These are phyloP conservation scores for Drosophila prolongata DNA, from an alignment of 2,888 invertebrate species.

Conservation along the genomic window DNA sequence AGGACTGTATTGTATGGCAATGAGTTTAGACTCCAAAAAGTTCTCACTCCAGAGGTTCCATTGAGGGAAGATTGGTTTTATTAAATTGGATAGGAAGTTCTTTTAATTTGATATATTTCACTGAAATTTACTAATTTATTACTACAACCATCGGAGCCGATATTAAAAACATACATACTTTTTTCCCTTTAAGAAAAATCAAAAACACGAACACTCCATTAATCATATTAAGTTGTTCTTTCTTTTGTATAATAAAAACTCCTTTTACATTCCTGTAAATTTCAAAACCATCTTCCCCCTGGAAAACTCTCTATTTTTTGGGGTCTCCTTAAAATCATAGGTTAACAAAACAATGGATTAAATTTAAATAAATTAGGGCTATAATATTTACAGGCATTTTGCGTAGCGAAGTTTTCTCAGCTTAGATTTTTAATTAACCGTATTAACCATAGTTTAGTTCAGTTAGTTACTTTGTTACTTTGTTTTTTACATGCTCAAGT, in stretches of 20 bases:
- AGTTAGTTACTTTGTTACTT: constrained; percentile 23
- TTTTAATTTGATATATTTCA: constrained; percentile 7
- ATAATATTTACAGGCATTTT: constrained; percentile 74
- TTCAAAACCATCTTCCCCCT: background rate
- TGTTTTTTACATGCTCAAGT: constrained; percentile 51
- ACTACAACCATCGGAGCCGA: constrained; percentile 39
- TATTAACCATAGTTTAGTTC: constrained; percentile 28
- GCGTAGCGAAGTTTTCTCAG: constrained; percentile 66
- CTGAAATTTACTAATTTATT: constrained; percentile 21
- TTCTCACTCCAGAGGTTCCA: constrained; percentile 2
- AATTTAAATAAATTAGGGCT: constrained; percentile 42
- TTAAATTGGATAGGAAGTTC: background rate
- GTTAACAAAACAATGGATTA: constrained; percentile 30
- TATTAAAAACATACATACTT: background rate
- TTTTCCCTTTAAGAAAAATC: background rate
- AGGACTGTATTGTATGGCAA: constrained; percentile 20
- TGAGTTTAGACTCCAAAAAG: constrained; percentile 5
- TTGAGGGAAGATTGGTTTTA: background rate
- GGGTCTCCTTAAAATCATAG: constrained; percentile 18
- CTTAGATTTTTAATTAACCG: constrained; percentile 24
- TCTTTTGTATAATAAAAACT: background rate
- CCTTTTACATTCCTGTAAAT: background rate
- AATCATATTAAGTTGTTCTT: background rate
- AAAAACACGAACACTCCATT: constrained; percentile 3
- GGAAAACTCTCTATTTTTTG: background rate